Conservation (phyloP, 2,797 vertebrate genomes). For the Chaunax sp. region DNA sequence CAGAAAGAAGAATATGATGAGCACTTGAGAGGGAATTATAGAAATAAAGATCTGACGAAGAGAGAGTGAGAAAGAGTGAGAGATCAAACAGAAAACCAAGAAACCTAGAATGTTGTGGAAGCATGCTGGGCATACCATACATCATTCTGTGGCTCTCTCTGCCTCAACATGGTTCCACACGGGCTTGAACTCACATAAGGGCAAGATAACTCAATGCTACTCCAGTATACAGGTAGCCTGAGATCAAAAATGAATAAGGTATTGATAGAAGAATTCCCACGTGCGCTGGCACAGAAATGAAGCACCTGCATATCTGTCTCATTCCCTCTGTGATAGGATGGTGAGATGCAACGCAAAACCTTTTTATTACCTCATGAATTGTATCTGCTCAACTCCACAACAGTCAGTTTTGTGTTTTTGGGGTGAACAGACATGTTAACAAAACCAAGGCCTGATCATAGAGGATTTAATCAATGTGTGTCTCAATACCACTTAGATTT, state of each 20-base stretch:
- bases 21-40: not conserved
- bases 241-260: constrained; percentile 57
- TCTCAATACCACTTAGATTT: constrained; percentile 19
- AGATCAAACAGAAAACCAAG: constrained; percentile 37
- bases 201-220: constrained; percentile 55
- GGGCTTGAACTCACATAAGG: constrained; percentile 52
- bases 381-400: not conserved
- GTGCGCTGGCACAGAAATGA: constrained; percentile 55
- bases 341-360: not conserved
- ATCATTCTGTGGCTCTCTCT: constrained; percentile 22
- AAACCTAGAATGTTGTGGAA: constrained; percentile 22
- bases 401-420: constrained; percentile 1
- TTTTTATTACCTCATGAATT: not conserved
- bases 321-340: not conserved
- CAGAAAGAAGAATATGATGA: constrained; percentile 8
- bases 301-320: constrained; percentile 32
- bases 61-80: constrained; percentile 14
- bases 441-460: constrained; percentile 21
- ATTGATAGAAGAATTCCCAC: constrained; percentile 54
- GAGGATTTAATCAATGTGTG: constrained; percentile 11
- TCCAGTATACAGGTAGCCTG: constrained; percentile 12
- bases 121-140: constrained; percentile 44
- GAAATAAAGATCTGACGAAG: constrained; percentile 2
- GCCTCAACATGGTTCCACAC: constrained; percentile 42
- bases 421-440: not conserved